Evolutionary conservation across 2,113 vertebrate species (phyloP).

Genomic region (Trogon surrucura): DNA sequence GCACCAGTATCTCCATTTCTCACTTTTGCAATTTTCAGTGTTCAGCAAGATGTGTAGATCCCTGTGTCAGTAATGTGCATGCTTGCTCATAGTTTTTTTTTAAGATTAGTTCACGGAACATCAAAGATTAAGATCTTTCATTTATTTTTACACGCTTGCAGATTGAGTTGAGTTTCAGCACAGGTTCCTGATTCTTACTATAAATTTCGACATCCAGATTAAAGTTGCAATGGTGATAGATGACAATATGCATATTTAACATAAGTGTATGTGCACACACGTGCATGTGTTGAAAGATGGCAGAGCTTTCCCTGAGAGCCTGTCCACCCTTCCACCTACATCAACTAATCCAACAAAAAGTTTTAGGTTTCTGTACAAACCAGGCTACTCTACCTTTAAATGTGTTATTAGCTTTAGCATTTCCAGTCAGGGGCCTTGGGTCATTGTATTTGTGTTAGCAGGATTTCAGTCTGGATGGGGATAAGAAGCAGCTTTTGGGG

Average conservation of each 20-base stretch:
- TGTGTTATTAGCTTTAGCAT: neutral
- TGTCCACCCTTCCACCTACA: neutral
- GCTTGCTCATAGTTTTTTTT: neutral
- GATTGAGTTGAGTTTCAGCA: neutral
- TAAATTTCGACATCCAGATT: neutral
- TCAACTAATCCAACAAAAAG: neutral
- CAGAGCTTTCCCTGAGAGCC: neutral
- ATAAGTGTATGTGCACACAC: fast-evolving
- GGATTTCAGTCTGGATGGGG: neutral
- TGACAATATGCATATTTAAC: neutral
- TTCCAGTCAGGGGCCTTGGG: neutral
- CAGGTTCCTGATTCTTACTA: neutral
- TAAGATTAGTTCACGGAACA: neutral
- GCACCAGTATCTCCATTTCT: neutral
- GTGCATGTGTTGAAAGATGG: neutral
- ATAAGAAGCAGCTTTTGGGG: neutral
- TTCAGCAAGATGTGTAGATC: neutral
- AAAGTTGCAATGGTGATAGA: neutral
- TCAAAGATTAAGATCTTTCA: neutral
- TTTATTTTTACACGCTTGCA: neutral
- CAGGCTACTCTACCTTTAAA: neutral
- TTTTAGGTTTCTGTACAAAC: neutral
- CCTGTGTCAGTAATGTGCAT: neutral
- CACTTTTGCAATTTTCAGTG: neutral
- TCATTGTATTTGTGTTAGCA: neutral